phyloP scores from a whole-genome alignment of 1,140 invertebrate species.

The Drosophila miranda region DNA sequence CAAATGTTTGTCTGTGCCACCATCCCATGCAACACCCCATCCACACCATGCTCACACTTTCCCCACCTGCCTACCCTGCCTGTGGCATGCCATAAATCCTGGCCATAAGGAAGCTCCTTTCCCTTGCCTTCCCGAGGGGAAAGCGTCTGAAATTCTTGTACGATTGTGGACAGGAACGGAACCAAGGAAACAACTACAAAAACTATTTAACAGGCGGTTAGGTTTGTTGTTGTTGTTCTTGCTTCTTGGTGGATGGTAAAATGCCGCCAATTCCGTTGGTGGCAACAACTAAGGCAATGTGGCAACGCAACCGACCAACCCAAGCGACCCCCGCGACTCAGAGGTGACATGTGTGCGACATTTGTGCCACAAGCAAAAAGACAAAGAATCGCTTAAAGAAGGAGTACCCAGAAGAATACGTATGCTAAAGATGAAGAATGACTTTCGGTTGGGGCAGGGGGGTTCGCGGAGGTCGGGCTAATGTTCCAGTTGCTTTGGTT shows the following conservation, averaged over 20 bases:
- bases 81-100: constrained; percentile 73
- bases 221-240: constrained; percentile 36
- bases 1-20: constrained; percentile 53
- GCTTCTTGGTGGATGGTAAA: constrained; percentile 46
- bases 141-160: constrained; percentile 43
- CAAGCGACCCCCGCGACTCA: constrained; percentile 16
- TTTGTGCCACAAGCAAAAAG: constrained; percentile 59
- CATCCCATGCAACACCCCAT: constrained; percentile 10
- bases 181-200: constrained; percentile 76
- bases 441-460: not conserved
- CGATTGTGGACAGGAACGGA: constrained; percentile 39
- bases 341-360: constrained; percentile 73
- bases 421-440: constrained; percentile 43
- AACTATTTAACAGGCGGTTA: constrained; percentile 33
- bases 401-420: too few relatives aligned
- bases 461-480: constrained; percentile 41
- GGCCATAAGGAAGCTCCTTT: constrained; percentile 47
- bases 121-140: not conserved
- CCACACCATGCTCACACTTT: constrained; percentile 10
- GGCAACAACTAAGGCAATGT: constrained; percentile 60
- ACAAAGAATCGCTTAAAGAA: constrained; percentile 3
- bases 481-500: constrained; percentile 80
- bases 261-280: constrained; percentile 66
- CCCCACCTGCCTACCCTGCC: constrained; percentile 14
- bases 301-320: constrained; percentile 45